Evolutionary conservation across 2,113 vertebrate species (phyloP), one percentile per base, ranked within the genome.

Genomic region (Catagonus wagneri): DNA sequence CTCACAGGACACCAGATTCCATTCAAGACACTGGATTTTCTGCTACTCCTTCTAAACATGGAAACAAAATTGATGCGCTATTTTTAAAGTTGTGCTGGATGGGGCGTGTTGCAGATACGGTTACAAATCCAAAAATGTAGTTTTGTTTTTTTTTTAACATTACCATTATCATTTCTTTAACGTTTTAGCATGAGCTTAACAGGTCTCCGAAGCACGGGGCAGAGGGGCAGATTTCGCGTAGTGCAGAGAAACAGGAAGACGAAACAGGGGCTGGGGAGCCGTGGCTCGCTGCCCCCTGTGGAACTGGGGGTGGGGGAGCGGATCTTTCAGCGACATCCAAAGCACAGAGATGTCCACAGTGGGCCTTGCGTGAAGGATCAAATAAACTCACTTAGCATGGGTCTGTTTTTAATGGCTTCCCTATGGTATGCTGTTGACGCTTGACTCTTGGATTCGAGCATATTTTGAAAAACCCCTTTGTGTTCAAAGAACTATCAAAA

Each of bases 401-500:
- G 44, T 50, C 27, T 0, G 5, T 14, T 36, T 7, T 15, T 32
- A 20, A 19, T 7, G 32, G 36, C 79, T 76, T 72, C 56, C 68
- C 74, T 13, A 0, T 3, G 32, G 32, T 10, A 2, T 3, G 4
- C 1, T 71, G 27, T 9, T 7, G 23, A 27, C 4, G 5, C 22
- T 36, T n/a, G 20, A 34, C 78, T 60, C 44, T 34, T 75, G 14
- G 23, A 78, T 44, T 88, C 65, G 36, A 17, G 19, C 58, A 25
- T 23, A 16, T 50, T 56, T 20, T 32, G 19, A 78, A 60, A 58
- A 44, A 89, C 72, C 29, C 3, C 61, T 56, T 78, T 68, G 23
- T 93, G 91, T 84, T 60, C 34, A 90, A 90, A 95, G 22, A 58
- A 58, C 63, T 88, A 69, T 27, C 20, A 68, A 78, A 86, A 95